These are phyloP conservation scores for Siniperca undulata DNA, from an alignment of 2,797 vertebrate genomes.

Conservation along the genomic window DNA sequence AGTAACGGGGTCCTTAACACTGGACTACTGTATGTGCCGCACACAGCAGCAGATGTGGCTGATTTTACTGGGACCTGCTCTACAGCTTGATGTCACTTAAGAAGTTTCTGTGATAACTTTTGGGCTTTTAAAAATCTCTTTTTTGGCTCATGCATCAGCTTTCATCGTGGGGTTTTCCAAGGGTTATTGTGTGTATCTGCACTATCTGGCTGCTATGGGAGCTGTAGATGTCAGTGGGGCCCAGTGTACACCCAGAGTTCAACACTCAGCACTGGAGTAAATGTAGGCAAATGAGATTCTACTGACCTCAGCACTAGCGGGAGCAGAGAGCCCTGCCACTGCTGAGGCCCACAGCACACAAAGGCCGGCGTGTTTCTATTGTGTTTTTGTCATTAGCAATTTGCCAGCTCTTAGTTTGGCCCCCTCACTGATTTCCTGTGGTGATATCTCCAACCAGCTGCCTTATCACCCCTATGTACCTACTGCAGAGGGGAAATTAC, in stretches of 20 bases:
- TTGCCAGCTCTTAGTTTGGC: conserved; percentile 64
- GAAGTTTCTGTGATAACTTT: conserved; percentile 6
- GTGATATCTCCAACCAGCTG: conserved; percentile 55
- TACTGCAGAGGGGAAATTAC: conserved; percentile 49
- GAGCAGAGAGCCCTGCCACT: conserved; percentile 38
- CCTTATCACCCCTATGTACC: conserved; percentile 53
- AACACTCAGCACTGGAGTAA: conserved; percentile 56
- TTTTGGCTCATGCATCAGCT: conserved; percentile 13
- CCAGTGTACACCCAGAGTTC: conserved; percentile 42
- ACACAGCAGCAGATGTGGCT: neutral
- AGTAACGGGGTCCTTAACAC: conserved; percentile 3
- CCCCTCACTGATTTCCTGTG: conserved; percentile 67
- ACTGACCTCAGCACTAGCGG: conserved; percentile 73
- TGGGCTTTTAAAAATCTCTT: neutral
- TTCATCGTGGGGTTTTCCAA: neutral
- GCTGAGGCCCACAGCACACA: conserved; percentile 66
- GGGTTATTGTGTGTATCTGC: conserved; percentile 18
- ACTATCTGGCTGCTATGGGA: conserved; percentile 13
- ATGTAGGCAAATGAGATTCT: conserved; percentile 70
- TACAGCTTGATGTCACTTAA: neutral
- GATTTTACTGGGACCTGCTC: conserved; percentile 15
- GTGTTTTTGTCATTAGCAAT: conserved; percentile 75
- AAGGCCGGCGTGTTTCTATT: conserved; percentile 67
- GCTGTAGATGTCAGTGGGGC: conserved; percentile 40
- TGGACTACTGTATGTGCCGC: neutral